Conservation (phyloP, 2,888 invertebrate genomes). For the Zaprionus bogoriensis region DNA sequence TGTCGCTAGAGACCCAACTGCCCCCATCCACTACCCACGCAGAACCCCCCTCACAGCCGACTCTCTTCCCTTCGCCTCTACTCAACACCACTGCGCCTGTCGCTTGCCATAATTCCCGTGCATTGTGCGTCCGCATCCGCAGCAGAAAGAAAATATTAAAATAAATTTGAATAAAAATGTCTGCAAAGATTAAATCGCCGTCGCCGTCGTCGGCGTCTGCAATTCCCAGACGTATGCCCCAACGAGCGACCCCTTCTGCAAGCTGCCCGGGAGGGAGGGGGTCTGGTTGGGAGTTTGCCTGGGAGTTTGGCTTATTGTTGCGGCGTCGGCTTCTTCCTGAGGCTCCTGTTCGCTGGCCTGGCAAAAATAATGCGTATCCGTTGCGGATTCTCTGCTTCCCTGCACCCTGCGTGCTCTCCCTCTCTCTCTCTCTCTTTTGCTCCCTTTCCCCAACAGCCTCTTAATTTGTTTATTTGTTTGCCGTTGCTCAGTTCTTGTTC, state of each 20-base stretch:
- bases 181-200: constrained; percentile 78
- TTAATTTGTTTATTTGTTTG: constrained; percentile 75
- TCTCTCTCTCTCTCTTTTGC: neutral
- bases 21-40: no score
- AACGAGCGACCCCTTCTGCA: neutral
- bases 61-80: neutral
- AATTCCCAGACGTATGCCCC: constrained; percentile 67
- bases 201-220: constrained; percentile 56
- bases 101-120: constrained; percentile 44
- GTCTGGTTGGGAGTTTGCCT: neutral
- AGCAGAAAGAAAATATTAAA: constrained; percentile 60
- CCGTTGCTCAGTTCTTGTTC: constrained; percentile 23
- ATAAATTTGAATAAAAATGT: constrained; percentile 78
- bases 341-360: constrained; percentile 54
- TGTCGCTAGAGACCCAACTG: neutral
- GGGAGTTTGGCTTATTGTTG: constrained; percentile 63
- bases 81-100: neutral
- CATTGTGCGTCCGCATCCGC: constrained; percentile 61
- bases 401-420: neutral
- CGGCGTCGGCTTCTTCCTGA: constrained; percentile 35
- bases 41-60: no score
- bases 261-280: neutral
- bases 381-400: constrained; percentile 61
- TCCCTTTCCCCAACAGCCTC: constrained; percentile 26
- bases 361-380: constrained; percentile 75